Conservation (phyloP, 2,113 vertebrate genomes). For the Pseudorasbora parva region DNA sequence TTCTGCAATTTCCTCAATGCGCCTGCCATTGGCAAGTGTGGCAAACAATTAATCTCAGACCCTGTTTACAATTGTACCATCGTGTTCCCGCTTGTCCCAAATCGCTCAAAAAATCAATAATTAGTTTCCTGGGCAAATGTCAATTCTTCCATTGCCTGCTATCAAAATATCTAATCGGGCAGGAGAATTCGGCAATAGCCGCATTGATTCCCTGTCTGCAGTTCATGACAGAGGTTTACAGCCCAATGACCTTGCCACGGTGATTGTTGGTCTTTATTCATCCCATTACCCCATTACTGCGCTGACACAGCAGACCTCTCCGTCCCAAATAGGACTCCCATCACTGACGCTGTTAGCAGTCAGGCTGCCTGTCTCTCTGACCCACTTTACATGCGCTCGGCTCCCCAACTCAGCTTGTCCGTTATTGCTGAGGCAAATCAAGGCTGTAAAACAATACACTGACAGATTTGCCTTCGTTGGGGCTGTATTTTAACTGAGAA, state of each 20-base stretch:
- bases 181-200: conserved; percentile 2
- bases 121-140: conserved; percentile 38
- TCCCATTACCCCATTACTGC: conserved; percentile 61
- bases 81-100: conserved; percentile 7
- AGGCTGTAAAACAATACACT: neutral
- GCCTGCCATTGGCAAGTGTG: neutral
- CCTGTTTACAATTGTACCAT: neutral
- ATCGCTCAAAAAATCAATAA: conserved; percentile 42
- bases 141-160: conserved; percentile 40
- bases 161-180: conserved; percentile 45
- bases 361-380: conserved; percentile 33
- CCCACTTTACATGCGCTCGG: conserved; percentile 50
- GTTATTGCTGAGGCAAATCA: neutral
- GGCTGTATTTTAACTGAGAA: neutral
- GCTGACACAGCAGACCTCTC: conserved; percentile 45
- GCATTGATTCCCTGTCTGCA: conserved; percentile 49
- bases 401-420: conserved; percentile 2
- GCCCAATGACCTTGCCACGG: conserved; percentile 50
- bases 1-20: too few species aligned
- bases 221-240: conserved; percentile 52
- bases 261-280: conserved; percentile 58
- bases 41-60: neutral
- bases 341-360: conserved; percentile 25
- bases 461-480: neutral
- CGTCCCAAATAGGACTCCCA: conserved; percentile 49